Conservation (phyloP, 2,888 invertebrate species). For the Dioctria rufipes region DNA sequence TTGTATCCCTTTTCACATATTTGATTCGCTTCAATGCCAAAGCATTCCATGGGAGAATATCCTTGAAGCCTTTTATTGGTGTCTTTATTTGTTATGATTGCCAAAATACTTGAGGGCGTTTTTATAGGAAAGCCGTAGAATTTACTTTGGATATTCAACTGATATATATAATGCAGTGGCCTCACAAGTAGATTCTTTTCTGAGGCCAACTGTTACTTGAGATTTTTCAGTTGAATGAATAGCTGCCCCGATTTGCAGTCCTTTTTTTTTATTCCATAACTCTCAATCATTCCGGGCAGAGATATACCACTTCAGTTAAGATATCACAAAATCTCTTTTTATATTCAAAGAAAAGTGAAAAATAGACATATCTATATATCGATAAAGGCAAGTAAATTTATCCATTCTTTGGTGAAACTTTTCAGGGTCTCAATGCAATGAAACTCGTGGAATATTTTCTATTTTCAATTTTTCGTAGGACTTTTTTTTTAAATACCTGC, state of each 20-base stretch:
- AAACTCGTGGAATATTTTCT: too few species aligned
- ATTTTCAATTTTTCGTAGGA: too few species aligned
- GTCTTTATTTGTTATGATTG: conserved; percentile 30
- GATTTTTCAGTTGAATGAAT: conserved; percentile 30
- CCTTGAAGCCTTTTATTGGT: conserved; percentile 30
- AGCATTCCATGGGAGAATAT: background rate
- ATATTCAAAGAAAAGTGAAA: conserved; percentile 1
- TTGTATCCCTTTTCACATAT: conserved; percentile 41
- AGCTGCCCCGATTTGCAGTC: background rate
- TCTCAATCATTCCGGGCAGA: conserved; percentile 8
- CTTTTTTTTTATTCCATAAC: background rate
- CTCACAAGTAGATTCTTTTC: conserved; percentile 30
- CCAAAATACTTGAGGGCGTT: conserved; percentile 33
- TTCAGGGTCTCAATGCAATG: too few species aligned
- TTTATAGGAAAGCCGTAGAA: conserved; percentile 26
- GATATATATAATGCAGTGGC: conserved; percentile 13
- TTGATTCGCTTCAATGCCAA: conserved; percentile 5
- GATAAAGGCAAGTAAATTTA: too few species aligned
- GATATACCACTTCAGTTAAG: conserved; percentile 25
- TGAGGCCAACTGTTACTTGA: conserved; percentile 40
- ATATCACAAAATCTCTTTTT: conserved; percentile 30
- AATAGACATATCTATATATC: too few species aligned
- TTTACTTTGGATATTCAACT: conserved; percentile 25
- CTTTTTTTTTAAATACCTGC: too few species aligned
- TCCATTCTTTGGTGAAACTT: too few species aligned